Percentiles rank a stretch among this genome's conserved stretches.
These are phyloP conservation scores for Athene cunicularia DNA, from an alignment of 2,113 vertebrate species.

Conservation along the genomic window DNA sequence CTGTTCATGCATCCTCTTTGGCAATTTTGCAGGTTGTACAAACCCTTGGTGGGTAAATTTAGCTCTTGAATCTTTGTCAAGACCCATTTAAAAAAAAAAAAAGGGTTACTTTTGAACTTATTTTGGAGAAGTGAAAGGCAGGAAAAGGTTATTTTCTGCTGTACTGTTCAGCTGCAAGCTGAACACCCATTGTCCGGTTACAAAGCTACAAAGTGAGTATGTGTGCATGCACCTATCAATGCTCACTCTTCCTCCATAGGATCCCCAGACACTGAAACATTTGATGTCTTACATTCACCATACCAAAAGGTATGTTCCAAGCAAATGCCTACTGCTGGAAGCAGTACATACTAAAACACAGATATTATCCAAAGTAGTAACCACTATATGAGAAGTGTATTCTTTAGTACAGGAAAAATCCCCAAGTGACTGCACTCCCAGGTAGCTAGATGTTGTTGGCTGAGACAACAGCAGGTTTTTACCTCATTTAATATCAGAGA, in stretches of 20 bases:
- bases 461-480: neutral
- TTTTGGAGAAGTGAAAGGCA: neutral
- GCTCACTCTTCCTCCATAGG: neutral
- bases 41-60: neutral
- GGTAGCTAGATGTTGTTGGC: neutral
- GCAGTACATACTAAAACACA: neutral
- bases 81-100: neutral
- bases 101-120: neutral
- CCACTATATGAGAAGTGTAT: neutral
- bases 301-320: neutral
- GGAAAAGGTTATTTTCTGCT: neutral
- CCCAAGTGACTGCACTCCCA: neutral
- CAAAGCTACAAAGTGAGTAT: neutral
- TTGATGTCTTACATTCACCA: neutral
- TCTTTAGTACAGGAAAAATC: neutral
- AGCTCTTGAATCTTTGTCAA: neutral
- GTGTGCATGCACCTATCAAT: rapidly evolving
- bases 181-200: neutral
- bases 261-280: neutral
- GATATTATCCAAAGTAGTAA: neutral
- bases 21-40: neutral
- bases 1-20: neutral
- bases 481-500: neutral
- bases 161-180: neutral
- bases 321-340: neutral